These are phyloP conservation scores for Cathartes aura DNA, from an alignment of 2,113 vertebrate genomes.

Conservation along the genomic window DNA sequence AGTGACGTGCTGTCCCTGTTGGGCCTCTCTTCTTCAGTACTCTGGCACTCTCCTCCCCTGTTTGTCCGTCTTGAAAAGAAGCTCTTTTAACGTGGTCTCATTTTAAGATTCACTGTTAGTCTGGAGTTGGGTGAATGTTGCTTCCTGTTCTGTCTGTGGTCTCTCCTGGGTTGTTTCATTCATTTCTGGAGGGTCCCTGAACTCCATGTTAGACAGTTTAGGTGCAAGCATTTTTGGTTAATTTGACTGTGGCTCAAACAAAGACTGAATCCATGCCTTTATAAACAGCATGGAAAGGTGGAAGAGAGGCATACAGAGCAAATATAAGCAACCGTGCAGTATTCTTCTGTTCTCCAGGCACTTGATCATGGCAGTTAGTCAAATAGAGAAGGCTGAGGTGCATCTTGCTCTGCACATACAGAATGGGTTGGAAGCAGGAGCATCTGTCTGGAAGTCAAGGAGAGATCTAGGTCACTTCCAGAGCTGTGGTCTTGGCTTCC, in stretches of 20 bases:
- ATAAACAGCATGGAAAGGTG: background rate
- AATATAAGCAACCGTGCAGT: rapidly evolving
- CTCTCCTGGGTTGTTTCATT: background rate
- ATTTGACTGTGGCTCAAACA: background rate
- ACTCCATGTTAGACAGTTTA: background rate
- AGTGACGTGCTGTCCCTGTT: background rate
- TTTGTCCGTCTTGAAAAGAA: background rate
- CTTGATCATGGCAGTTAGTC: background rate
- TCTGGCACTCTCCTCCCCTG: background rate
- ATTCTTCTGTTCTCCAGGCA: background rate
- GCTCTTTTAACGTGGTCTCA: background rate
- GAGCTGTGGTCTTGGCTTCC: background rate
- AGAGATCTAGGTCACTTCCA: background rate
- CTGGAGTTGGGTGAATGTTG: background rate
- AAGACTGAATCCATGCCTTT: background rate
- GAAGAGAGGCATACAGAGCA: background rate
- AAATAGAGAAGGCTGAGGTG: background rate
- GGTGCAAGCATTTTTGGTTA: background rate
- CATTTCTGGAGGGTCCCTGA: background rate
- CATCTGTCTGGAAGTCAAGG: background rate
- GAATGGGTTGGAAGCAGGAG: background rate
- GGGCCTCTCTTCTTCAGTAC: background rate
- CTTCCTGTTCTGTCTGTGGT: background rate
- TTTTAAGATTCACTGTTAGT: background rate
- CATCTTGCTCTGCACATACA: background rate